Evolutionary conservation across 2,797 vertebrate genomes (phyloP), one percentile per base, ranked within the genome.

Genomic region (Bryconaethiops microstoma): DNA sequence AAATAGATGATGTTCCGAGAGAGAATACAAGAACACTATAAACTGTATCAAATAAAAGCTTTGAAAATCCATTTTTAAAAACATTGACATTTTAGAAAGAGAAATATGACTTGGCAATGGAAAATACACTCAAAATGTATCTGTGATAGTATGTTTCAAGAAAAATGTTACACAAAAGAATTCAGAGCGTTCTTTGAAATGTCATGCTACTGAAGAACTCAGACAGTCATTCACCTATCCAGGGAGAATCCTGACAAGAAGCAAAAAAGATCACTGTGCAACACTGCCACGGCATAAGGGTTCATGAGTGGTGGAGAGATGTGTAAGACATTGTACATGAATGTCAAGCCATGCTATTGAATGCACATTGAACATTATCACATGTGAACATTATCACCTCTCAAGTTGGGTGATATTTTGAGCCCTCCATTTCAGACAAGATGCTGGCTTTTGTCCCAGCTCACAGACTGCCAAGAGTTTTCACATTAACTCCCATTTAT

Each of bases 391-490:
- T 88, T 83, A 40, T 90, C 88, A 88, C 91, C 86, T 52, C 73
- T 91, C 88, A 86, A 88, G 91, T 88, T 90, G 88, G 88, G 86
- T 93, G 93, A 93, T 29, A 25, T 52, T 29, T 35, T 52, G 48
- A 54, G 5, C 48, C 45, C 14, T 29, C 13, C 7, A 71, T 35
- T 54, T 23, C 14, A 72, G 50, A 40, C 7, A 71, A 54, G 17
- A 5, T 10, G 10, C 91, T 81, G 23, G 80, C 84, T 39, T 25
- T 48, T 48, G 35, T 29, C 23, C 12, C 42, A 55, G 7, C 86
- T n/a, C 39, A 85, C 89, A 86, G 87, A 88, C 91, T 88, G 75
- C 17, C 81, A 80, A 60, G 88, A 89, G 92, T 93, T 90, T 89
- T 91, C 82, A 88, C 88, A 55, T 39, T 40, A 40, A 39, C 19